A percentile compares a stretch with the other conserved stretches of the same genome.
These are phyloP conservation scores for Furcifer pardalis DNA, from an alignment of 2,797 vertebrate genomes.

Conservation along the genomic window DNA sequence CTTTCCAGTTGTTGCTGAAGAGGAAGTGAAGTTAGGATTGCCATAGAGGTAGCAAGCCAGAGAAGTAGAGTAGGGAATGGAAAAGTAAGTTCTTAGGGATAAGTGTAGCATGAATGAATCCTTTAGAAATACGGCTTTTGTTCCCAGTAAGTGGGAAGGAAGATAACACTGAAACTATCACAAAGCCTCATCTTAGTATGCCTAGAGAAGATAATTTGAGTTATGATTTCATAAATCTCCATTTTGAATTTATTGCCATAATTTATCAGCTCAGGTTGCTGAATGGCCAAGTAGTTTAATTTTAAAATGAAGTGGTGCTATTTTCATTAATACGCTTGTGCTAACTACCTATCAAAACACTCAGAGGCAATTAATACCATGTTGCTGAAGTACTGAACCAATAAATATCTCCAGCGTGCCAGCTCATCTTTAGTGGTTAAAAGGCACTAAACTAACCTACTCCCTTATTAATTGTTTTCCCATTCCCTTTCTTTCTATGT, in stretches of 20 bases:
- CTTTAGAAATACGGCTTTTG: slow-evolving; percentile 43
- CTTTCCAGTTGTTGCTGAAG: background rate
- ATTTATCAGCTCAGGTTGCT: slow-evolving; percentile 76
- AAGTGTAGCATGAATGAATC: slow-evolving; percentile 10
- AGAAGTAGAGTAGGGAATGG: background rate
- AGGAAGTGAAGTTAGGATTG: background rate
- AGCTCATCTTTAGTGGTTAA: slow-evolving; percentile 65
- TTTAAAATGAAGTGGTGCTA: slow-evolving; percentile 78
- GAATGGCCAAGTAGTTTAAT: slow-evolving; percentile 79
- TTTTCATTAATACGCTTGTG: slow-evolving; percentile 79
- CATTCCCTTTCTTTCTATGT: slow-evolving; percentile 39
- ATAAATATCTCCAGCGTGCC: slow-evolving; percentile 73
- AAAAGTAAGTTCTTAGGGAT: background rate
- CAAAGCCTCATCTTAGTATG: slow-evolving; percentile 39
- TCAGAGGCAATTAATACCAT: slow-evolving; percentile 75
- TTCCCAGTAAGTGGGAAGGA: slow-evolving; percentile 29
- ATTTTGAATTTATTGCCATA: slow-evolving; percentile 75
- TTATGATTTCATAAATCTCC: slow-evolving; percentile 72
- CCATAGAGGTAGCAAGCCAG: background rate
- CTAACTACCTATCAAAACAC: slow-evolving; percentile 79
- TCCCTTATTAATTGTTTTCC: slow-evolving; percentile 46
- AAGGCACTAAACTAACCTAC: slow-evolving; percentile 47
- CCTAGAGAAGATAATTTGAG: slow-evolving; percentile 24
- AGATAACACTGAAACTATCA: slow-evolving; percentile 36
- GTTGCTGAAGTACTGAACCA: slow-evolving; percentile 68